Conservation (phyloP, 2,888 invertebrate genomes). For the Cantharis rufa region DNA sequence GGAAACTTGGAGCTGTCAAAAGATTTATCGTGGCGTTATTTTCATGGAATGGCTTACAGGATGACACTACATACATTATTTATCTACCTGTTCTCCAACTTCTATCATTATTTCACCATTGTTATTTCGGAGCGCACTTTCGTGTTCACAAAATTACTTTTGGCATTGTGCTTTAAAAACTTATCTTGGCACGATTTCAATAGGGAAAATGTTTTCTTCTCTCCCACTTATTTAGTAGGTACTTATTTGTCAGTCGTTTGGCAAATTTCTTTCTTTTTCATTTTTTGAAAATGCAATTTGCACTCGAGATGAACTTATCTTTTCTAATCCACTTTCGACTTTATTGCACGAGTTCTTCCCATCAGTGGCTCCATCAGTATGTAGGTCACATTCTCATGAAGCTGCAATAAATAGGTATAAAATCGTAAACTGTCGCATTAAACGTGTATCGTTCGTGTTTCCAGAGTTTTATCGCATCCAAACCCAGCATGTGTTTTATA, state of each 20-base stretch:
- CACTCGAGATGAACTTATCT: not conserved
- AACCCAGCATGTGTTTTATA: constrained; percentile 31
- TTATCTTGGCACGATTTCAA: not conserved
- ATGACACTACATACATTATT: constrained; percentile 40
- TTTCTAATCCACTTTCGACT: not conserved
- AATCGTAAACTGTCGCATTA: constrained; percentile 31
- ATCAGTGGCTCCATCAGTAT: not conserved
- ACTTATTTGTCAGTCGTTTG: not conserved
- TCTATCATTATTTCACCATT: not conserved
- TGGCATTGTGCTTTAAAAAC: not conserved
- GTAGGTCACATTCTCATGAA: constrained; percentile 24
- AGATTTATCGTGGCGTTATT: constrained; percentile 49
- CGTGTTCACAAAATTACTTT: not conserved
- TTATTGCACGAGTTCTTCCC: not conserved
- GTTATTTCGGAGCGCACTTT: not conserved
- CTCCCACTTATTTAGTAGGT: not conserved
- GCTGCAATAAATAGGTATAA: constrained; percentile 30
- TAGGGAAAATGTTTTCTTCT: not conserved
- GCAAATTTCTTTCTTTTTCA: not conserved
- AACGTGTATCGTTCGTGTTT: constrained; percentile 31
- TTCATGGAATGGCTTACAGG: constrained; percentile 43
- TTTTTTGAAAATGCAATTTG: not conserved
- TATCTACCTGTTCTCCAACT: constrained; percentile 2
- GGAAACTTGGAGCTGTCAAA: constrained; percentile 34
- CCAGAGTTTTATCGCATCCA: constrained; percentile 27